Evolutionary conservation across 2,113 vertebrate genomes (phyloP).

Genomic region (Oenanthe melanoleuca): DNA sequence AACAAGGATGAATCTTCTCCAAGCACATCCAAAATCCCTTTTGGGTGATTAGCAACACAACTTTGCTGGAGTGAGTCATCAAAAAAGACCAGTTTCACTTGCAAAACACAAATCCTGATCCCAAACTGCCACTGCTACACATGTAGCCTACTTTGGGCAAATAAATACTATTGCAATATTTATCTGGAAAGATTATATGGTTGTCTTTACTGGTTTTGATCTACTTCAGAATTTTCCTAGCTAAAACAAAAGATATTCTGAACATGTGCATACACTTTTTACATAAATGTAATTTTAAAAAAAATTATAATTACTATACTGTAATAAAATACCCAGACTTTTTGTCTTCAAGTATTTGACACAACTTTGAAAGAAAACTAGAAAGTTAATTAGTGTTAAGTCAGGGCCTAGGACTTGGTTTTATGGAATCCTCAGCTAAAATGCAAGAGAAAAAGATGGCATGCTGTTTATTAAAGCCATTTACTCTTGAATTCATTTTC

Average conservation of each 20-base stretch:
- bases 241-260: background rate
- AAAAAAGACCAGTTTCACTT: background rate
- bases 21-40: background rate
- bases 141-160: background rate
- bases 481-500: background rate
- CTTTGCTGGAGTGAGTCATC: background rate
- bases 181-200: rapidly evolving
- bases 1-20: background rate
- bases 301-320: background rate
- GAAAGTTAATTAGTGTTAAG: background rate
- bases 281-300: rapidly evolving
- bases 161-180: background rate
- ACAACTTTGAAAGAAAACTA: background rate
- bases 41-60: background rate
- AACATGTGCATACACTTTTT: rapidly evolving
- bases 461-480: background rate
- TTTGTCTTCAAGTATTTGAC: background rate
- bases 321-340: background rate
- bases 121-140: background rate
- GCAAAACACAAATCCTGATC: background rate
- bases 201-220: background rate
- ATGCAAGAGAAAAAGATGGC: background rate
- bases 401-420: background rate
- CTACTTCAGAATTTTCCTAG: background rate
- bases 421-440: background rate